Evolutionary conservation across 2,888 invertebrate species (phyloP), one percentile per base, ranked within the genome.

Genomic region (Agriopis leucophaearia): DNA sequence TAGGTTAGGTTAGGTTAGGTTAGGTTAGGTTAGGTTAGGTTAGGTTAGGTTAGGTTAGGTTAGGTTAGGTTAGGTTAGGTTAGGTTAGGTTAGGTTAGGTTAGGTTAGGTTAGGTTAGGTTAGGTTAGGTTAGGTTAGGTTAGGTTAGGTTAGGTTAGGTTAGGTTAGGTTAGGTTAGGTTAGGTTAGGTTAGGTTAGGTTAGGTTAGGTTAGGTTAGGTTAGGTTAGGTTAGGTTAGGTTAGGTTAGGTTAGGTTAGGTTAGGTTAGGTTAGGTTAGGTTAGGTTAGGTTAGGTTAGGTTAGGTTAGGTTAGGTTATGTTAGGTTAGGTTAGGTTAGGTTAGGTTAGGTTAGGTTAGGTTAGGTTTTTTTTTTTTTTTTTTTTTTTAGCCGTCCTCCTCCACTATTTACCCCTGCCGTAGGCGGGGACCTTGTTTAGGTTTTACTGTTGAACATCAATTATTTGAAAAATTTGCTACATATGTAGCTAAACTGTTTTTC

Each of bases 131-230:
- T 27, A 27, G 18, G 18, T 27, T 27, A 2, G 3, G 18, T 45
- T 45, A 45, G 45, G 45, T 45, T 45, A 45, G 45, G 45, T 45
- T 45, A 45, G 45, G 45, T 45, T 45, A n/a, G n/a, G 45, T 45
- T 45, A n/a, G 45, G n/a, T 45, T 45, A 45, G 45, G 45, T 45
- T 45, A 5, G n/a, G n/a, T n/a, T 45, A 45, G 45, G n/a, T n/a
- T n/a, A n/a, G n/a, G n/a, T 45, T 45, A 45, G 45, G 45, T 45
- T 45, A n/a, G 45, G 45, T 45, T 45, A 45, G 45, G 45, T 45
- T 45, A 45, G 45, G 45, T 45, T 45, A n/a, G 45, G n/a, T 27
- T n/a, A 27, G 18, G 18, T 27, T 27, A 27, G 18, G 18, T 27
- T 27, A 27, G 18, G 18, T 27, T 27, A 27, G 18, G 18, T 27